Evolutionary conservation across 2,797 vertebrate genomes (phyloP).

Genomic region (Microtus californicus): DNA sequence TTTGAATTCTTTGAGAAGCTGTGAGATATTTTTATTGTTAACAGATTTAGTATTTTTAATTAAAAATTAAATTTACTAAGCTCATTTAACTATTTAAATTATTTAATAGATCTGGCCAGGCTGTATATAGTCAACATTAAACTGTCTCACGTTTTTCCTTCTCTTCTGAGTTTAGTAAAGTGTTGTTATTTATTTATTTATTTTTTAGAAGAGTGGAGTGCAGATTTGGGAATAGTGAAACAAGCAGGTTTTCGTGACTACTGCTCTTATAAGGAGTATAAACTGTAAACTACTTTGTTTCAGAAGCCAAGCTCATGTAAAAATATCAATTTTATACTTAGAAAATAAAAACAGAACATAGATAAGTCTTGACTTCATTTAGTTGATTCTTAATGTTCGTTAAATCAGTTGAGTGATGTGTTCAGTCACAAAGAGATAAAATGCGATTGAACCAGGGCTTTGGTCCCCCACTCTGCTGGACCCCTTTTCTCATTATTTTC

Average conservation of each 20-base stretch:
- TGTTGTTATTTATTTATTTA: too few relatives aligned
- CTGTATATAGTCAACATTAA: not conserved
- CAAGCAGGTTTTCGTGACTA: constrained; percentile 15
- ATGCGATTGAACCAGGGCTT: not conserved
- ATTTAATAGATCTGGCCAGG: constrained; percentile 50
- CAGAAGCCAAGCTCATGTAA: constrained; percentile 51
- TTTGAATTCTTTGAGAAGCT: constrained; percentile 18
- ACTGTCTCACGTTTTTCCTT: not conserved
- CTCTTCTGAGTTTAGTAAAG: constrained; percentile 48
- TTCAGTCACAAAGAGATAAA: not conserved
- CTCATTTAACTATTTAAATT: not conserved
- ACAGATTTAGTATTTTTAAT: constrained; percentile 52
- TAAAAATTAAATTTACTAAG: constrained; percentile 16
- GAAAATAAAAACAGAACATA: not conserved
- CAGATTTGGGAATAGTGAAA: constrained; percentile 35
- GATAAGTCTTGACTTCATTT: not conserved
- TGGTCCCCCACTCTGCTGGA: not conserved
- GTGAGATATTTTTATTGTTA: constrained; percentile 6
- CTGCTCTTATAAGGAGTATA: constrained; percentile 22
- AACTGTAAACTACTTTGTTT: constrained; percentile 56
- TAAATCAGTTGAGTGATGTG: not conserved
- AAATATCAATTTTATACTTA: constrained; percentile 54
- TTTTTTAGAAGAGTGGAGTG: not conserved
- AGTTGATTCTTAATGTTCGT: not conserved
- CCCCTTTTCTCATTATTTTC: not conserved